Conservation (phyloP, 1,140 invertebrate species). For the Metopolophium dirhodum region DNA sequence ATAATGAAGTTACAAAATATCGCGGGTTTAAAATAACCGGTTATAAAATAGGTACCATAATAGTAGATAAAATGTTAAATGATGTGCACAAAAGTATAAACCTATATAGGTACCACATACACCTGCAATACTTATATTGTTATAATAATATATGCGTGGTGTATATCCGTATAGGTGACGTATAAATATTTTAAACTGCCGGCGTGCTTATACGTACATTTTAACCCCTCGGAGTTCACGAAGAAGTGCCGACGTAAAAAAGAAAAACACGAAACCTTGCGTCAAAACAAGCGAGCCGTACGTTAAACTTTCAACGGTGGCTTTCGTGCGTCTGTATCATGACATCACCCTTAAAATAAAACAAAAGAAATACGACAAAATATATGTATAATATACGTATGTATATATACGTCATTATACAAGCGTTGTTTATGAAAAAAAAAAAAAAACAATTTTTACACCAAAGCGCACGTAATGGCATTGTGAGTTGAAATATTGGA, state of each 20-base stretch:
- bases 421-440: background rate
- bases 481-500: slow-evolving; percentile 22
- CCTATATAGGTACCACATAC: background rate
- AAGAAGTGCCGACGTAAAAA: background rate
- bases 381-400: background rate
- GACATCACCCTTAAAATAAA: background rate
- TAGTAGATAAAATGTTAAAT: background rate
- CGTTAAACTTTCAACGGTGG: background rate
- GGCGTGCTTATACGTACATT: background rate
- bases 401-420: background rate
- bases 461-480: slow-evolving; percentile 26
- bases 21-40: slow-evolving; percentile 10
- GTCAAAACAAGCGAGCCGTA: background rate
- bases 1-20: slow-evolving; percentile 39
- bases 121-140: background rate
- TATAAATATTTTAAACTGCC: background rate
- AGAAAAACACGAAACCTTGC: background rate
- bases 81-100: background rate
- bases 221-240: background rate
- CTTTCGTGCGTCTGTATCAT: background rate
- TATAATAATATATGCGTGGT: background rate
- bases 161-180: background rate
- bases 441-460: background rate
- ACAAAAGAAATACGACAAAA: background rate
- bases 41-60: slow-evolving; percentile 15